Conservation (phyloP, 2,888 invertebrate species). For the Arge pagana region DNA sequence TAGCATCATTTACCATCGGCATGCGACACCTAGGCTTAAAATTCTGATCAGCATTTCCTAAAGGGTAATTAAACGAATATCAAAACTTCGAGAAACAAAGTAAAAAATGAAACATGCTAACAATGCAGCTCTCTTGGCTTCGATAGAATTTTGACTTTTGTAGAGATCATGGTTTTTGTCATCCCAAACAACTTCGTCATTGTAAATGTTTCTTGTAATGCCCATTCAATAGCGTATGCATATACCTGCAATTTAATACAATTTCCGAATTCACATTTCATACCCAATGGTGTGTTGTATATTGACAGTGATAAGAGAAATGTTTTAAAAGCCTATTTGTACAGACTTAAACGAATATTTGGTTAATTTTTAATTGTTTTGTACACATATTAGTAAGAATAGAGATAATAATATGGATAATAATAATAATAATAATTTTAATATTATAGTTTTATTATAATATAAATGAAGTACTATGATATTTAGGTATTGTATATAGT, state of each 20-base stretch:
- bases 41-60: too few relatives aligned
- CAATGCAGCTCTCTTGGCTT: slow-evolving; percentile 9
- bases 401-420: slow-evolving; percentile 34
- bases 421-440: slow-evolving; percentile 28
- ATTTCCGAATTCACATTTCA: slow-evolving; percentile 32
- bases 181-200: slow-evolving; percentile 3
- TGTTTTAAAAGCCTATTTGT: slow-evolving; percentile 53
- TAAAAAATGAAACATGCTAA: too few relatives aligned
- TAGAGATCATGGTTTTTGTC: slow-evolving; percentile 2
- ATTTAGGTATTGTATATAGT: slow-evolving; percentile 58
- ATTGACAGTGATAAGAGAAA: slow-evolving; percentile 48
- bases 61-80: too few relatives aligned
- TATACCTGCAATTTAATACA: slow-evolving; percentile 43
- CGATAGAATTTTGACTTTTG: neutral
- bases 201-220: slow-evolving; percentile 23
- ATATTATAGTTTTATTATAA: slow-evolving; percentile 32
- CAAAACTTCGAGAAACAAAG: too few relatives aligned
- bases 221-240: slow-evolving; percentile 34
- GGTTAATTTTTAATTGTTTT: slow-evolving; percentile 48
- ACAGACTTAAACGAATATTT: slow-evolving; percentile 47
- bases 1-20: too few relatives aligned
- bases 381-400: slow-evolving; percentile 36
- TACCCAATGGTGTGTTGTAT: slow-evolving; percentile 41
- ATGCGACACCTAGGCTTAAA: too few relatives aligned
- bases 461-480: slow-evolving; percentile 43